Conservation (phyloP, 2,113 vertebrate species). For the Chitala chitala region DNA sequence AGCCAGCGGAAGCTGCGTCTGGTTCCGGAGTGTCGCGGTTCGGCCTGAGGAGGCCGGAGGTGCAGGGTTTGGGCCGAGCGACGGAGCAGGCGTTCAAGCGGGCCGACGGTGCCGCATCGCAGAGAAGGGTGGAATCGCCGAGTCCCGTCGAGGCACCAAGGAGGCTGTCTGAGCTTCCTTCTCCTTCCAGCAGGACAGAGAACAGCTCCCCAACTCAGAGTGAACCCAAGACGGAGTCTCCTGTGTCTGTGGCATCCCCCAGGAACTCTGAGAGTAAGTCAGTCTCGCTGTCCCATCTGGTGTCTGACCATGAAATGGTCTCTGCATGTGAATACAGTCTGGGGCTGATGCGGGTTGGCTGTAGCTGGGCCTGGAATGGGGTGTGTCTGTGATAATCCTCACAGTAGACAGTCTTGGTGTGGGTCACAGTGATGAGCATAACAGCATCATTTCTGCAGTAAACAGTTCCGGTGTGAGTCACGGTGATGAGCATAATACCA, state of each 20-base stretch:
- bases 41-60: slow-evolving; percentile 85
- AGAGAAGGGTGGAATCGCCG: slow-evolving; percentile 58
- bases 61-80: slow-evolving; percentile 62
- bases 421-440: slow-evolving; percentile 51
- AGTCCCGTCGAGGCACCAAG: slow-evolving; percentile 41
- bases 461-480: slow-evolving; percentile 39
- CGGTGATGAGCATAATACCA: slow-evolving; percentile 50
- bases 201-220: slow-evolving; percentile 11
- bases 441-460: slow-evolving; percentile 36
- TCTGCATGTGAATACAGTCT: background rate
- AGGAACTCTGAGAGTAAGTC: slow-evolving; percentile 79
- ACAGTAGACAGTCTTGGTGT: slow-evolving; percentile 24
- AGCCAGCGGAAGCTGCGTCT: slow-evolving; percentile 82
- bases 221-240: background rate
- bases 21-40: slow-evolving; percentile 75
- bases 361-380: no score
- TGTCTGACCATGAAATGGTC: background rate
- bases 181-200: slow-evolving; percentile 32
- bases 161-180: slow-evolving; percentile 45
- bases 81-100: slow-evolving; percentile 41
- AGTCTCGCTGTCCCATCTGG: background rate
- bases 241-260: slow-evolving; percentile 40
- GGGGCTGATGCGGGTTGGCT: background rate
- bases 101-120: slow-evolving; percentile 54
- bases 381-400: no score